These are phyloP conservation scores for Lycophotia porphyrea DNA, from an alignment of 2,888 invertebrate genomes.

Conservation along the genomic window DNA sequence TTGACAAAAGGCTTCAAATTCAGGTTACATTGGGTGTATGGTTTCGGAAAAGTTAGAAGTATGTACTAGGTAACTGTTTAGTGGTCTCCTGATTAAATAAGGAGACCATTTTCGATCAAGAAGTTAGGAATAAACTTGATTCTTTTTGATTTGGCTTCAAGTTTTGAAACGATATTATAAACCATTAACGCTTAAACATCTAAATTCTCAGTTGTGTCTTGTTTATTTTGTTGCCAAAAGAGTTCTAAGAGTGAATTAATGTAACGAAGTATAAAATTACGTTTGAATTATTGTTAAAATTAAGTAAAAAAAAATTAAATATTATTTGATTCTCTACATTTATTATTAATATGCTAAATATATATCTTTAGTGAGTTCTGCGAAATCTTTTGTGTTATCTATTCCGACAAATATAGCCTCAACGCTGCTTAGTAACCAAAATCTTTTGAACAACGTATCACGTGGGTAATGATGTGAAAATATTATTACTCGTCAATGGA, in stretches of 20 bases:
- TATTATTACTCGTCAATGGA: background rate
- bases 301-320: too few relatives aligned
- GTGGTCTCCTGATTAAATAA: background rate
- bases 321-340: too few relatives aligned
- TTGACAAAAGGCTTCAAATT: conserved; percentile 3
- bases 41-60: background rate
- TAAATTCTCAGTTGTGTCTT: background rate
- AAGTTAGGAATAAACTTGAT: background rate
- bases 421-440: background rate
- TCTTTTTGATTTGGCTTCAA: background rate
- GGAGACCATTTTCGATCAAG: background rate
- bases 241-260: background rate
- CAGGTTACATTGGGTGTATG: background rate
- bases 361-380: background rate
- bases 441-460: conserved; percentile 1
- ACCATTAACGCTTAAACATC: background rate
- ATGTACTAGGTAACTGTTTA: background rate
- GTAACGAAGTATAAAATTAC: background rate
- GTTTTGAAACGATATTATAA: background rate
- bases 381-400: background rate
- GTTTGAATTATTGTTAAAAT: background rate
- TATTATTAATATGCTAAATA: background rate
- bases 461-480: background rate
- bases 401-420: background rate
- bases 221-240: background rate